Evolutionary conservation across 2,888 invertebrate genomes (phyloP).

Genomic region (Drosophila maculinotata): DNA sequence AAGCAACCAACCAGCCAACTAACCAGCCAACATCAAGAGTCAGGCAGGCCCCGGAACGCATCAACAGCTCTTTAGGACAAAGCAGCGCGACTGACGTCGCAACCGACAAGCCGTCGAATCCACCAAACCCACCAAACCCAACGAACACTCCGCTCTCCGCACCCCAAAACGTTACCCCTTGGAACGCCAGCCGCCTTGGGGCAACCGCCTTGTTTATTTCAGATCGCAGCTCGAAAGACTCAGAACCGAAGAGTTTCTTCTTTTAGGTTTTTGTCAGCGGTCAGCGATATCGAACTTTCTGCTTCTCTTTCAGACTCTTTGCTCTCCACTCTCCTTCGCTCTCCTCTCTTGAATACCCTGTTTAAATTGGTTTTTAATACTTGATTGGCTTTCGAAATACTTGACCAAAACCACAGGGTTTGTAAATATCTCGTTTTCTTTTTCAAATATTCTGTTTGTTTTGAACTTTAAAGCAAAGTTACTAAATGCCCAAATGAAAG

Average conservation of each 20-base stretch:
- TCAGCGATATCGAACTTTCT: conserved; percentile 17
- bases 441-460: too few species aligned
- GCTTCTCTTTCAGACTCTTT: neutral
- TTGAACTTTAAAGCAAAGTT: too few species aligned
- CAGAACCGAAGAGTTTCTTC: conserved; percentile 2
- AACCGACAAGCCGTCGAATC: conserved; percentile 18
- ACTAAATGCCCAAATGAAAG: too few species aligned
- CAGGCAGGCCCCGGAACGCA: conserved; percentile 44
- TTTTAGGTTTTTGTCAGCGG: conserved; percentile 29
- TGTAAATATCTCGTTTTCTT: too few species aligned
- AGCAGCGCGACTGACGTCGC: conserved; percentile 39
- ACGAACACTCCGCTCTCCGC: too few species aligned
- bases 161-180: conserved; percentile 14
- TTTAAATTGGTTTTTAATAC: too few species aligned
- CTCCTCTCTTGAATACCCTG: too few species aligned
- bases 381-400: too few species aligned
- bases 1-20: conserved; percentile 3
- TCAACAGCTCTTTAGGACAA: conserved; percentile 69
- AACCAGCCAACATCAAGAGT: conserved; percentile 15
- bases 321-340: too few species aligned
- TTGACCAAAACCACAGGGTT: too few species aligned
- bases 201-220: conserved; percentile 58
- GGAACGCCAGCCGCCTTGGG: conserved; percentile 56
- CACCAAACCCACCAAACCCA: neutral
- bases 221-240: conserved; percentile 55